These are phyloP conservation scores for Drosophila neutralis DNA, from an alignment of 2,888 invertebrate species.

Conservation along the genomic window DNA sequence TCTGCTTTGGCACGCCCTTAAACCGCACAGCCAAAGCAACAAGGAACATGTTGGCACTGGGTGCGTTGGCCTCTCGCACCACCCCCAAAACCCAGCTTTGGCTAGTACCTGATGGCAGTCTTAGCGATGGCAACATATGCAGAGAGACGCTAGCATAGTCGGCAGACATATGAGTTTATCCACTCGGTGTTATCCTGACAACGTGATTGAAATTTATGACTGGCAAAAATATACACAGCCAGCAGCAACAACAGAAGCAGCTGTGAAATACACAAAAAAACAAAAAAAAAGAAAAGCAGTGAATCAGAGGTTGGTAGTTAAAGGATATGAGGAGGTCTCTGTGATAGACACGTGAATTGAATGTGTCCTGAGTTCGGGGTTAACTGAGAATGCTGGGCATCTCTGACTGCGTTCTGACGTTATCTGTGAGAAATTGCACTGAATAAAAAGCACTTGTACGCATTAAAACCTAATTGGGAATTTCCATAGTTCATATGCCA, in stretches of 20 bases:
- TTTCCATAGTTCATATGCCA: conserved; percentile 81
- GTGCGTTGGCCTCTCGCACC: conserved; percentile 4
- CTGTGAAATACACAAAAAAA: conserved; percentile 6
- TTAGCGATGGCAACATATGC: conserved; percentile 61
- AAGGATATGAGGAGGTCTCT: conserved; percentile 2
- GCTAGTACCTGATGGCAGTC: conserved; percentile 55
- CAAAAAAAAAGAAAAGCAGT: background rate
- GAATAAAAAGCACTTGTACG: conserved; percentile 81
- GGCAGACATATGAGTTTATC: conserved; percentile 73
- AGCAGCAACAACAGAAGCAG: conserved; percentile 33
- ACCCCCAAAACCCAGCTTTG: background rate
- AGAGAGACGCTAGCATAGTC: conserved; percentile 33
- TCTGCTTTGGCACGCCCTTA: conserved; percentile 66
- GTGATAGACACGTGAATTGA: conserved; percentile 67
- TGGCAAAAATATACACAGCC: conserved; percentile 70
- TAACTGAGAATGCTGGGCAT: conserved; percentile 4
- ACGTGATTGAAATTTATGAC: conserved; percentile 81
- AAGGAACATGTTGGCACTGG: conserved; percentile 13
- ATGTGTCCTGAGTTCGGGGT: conserved; percentile 30
- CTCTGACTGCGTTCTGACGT: conserved; percentile 14
- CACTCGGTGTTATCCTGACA: conserved; percentile 79
- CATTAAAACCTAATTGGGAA: conserved; percentile 82
- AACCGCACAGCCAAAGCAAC: conserved; percentile 46
- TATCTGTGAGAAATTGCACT: conserved; percentile 76
- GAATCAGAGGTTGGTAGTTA: background rate